Base-by-base conservation (phyloP, 1,140 invertebrate genomes). In the Ostrea edulis region DNA sequence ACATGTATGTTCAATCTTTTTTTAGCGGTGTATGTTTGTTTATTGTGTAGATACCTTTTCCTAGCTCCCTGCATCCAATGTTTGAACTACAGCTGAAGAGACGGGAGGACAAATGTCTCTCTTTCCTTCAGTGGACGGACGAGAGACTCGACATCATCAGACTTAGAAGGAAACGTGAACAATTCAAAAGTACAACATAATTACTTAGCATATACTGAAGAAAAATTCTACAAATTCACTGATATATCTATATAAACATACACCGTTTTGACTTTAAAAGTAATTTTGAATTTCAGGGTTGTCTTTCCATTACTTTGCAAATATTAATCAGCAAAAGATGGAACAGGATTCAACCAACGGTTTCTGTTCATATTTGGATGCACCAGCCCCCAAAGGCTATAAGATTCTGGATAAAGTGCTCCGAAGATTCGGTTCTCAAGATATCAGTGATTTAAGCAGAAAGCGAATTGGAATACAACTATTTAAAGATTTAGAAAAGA, bases 1-100 rank as follows among this genome's bases (percentile, higher is more conserved):
- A n/a, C n/a, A n/a, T n/a, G n/a, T n/a, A n/a, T n/a, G n/a, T n/a
- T n/a, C n/a, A n/a, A n/a, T 44, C 35, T 44, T 44, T 44, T 2
- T 2, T 5, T 5, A 44, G 35, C 5, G 35, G 1, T 44, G 35
- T 44, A 44, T 44, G 35, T 44, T 44, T 58, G 20, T 84, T 5
- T 84, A 81, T 89, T 22, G 20, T 87, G 12, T 82, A 93, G 93
- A 90, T 93, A 25, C 88, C 91, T 17, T 84, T 89, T 22, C 93
- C 93, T 11, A 88, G 88, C 83, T 90, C 90, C 8, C 90, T 90
- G 52, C 92, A 93, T 82, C 91, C 92, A 4, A 93, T 93, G 93
- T 93, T 93, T 88, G 87, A 92, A 68, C 84, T 93, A 8, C 88
- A 86, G 8, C 65, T 93, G 2, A 87, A 88, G 0, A 86, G 82